Conservation (phyloP, 2,888 invertebrate genomes). For the Gibbula magus region DNA sequence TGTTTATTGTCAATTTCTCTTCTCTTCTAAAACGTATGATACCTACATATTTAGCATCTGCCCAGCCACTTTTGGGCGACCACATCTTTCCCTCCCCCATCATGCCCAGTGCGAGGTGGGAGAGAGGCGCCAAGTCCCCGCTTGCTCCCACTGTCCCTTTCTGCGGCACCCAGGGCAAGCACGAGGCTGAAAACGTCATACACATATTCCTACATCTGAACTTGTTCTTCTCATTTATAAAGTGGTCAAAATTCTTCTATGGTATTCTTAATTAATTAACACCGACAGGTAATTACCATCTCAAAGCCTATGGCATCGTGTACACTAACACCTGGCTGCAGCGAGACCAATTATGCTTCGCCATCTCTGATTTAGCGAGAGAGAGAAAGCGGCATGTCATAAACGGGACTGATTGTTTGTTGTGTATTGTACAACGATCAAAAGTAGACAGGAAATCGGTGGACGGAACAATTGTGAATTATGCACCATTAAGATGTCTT, state of each 20-base stretch:
- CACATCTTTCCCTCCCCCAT: conserved; percentile 83
- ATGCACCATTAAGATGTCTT: no score
- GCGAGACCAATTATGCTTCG: no score
- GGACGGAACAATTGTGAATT: no score
- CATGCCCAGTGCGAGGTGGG: conserved; percentile 82
- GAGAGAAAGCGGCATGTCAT: no score
- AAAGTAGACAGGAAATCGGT: no score
- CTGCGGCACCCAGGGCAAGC: conserved; percentile 7
- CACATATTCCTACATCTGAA: neutral
- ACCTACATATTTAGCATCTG: conserved; percentile 79
- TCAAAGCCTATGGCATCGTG: no score
- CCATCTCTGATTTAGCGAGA: no score
- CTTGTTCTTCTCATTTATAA: neutral
- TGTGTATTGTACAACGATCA: no score
- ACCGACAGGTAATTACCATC: no score
- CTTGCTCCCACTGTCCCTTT: conserved; percentile 81
- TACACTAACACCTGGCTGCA: no score
- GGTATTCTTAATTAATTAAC: neutral
- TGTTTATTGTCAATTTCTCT: neutral
- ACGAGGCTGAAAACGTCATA: neutral
- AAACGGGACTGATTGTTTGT: no score
- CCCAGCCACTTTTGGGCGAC: conserved; percentile 81
- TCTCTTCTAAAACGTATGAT: neutral
- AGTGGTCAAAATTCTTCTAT: neutral
- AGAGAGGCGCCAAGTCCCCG: conserved; percentile 82